phyloP scores from a whole-genome alignment of 2,888 invertebrate species.

The Drosophila barbarae region DNA sequence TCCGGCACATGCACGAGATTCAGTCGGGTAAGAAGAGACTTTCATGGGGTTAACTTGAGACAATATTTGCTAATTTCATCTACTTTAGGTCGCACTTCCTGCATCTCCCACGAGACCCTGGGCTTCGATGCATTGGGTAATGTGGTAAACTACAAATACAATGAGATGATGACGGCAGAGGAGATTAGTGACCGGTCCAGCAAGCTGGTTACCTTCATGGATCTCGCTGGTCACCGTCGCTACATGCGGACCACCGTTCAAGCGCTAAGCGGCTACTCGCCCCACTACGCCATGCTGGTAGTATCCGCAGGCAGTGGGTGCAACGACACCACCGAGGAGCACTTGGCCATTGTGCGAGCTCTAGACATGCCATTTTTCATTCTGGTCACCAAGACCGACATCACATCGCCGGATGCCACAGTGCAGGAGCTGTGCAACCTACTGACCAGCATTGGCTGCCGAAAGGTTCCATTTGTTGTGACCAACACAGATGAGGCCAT shows the following conservation, averaged over 20 bases:
- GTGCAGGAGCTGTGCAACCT: conserved; percentile 83
- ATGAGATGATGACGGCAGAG: conserved; percentile 93
- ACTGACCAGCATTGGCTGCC: conserved; percentile 84
- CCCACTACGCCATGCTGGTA: conserved; percentile 94
- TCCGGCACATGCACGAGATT: conserved; percentile 96
- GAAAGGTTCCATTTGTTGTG: conserved; percentile 84
- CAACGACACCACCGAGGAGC: conserved; percentile 92
- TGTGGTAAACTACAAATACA: conserved; percentile 92
- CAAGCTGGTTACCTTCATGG: conserved; percentile 96
- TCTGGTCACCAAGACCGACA: conserved; percentile 95
- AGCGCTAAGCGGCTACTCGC: conserved; percentile 95
- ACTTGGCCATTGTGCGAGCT: conserved; percentile 90
- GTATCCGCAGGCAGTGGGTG: conserved; percentile 90
- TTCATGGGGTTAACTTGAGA: too few species aligned
- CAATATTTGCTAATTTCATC: too few species aligned
- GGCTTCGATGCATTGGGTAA: conserved; percentile 94
- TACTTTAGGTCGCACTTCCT: conserved; percentile 90
- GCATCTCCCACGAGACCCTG: conserved; percentile 96
- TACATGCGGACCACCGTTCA: conserved; percentile 97
- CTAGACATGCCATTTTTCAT: conserved; percentile 94
- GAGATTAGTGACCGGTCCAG: conserved; percentile 95
- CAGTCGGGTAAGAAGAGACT: conserved; percentile 81
- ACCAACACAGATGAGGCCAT: conserved; percentile 86
- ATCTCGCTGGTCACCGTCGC: conserved; percentile 97
- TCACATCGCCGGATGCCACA: conserved; percentile 83